phyloP scores from a whole-genome alignment of 2,888 invertebrate genomes.

The Leucoptera coffeella region DNA sequence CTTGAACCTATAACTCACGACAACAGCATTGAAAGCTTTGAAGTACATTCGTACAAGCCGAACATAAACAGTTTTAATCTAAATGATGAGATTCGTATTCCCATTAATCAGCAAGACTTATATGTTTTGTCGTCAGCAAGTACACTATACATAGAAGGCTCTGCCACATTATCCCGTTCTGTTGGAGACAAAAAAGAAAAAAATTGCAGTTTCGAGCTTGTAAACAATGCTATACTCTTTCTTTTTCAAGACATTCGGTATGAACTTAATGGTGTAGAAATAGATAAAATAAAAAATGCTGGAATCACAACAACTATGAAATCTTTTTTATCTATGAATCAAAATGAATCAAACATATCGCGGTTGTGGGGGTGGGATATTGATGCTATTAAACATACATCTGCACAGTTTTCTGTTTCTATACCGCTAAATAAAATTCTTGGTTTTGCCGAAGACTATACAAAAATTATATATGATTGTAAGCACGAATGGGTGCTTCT shows the following conservation, averaged over 20 bases:
- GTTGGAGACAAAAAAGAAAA: no score
- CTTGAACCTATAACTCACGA: conserved; percentile 6
- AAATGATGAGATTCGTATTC: conserved; percentile 15
- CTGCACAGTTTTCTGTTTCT: not conserved
- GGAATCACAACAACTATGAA: no score
- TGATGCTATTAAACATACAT: not conserved
- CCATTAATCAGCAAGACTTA: conserved; percentile 12
- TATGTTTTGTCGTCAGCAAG: no score
- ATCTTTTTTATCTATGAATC: no score
- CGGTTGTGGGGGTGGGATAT: conserved; percentile 1
- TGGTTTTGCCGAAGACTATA: conserved; percentile 11
- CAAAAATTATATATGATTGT: conserved; percentile 16
- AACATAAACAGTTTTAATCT: conserved; percentile 10
- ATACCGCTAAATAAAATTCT: conserved; percentile 8
- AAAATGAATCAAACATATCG: no score
- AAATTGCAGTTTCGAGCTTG: no score
- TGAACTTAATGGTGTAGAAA: no score
- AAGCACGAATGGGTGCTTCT: conserved; percentile 5
- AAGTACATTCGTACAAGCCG: conserved; percentile 12
- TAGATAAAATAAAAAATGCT: no score
- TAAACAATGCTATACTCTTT: no score
- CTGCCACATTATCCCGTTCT: no score
- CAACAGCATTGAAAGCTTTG: conserved; percentile 9
- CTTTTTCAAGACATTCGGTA: no score
- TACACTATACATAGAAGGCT: conserved; percentile 11